Base-by-base conservation (phyloP, 2,888 invertebrate genomes). In the Tyria jacobaeae region DNA sequence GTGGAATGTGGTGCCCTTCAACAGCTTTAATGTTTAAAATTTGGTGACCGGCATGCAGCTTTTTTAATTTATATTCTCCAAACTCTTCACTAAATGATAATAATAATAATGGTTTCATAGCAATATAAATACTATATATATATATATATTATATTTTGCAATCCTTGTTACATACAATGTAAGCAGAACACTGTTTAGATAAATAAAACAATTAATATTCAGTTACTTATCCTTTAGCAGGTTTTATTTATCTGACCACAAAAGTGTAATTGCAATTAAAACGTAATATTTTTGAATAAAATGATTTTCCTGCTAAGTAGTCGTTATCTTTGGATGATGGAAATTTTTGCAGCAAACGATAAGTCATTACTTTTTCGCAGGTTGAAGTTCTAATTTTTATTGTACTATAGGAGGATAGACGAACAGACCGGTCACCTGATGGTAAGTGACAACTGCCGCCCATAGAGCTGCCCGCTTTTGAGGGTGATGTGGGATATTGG, bases 241-340 rank as follows among this genome's bases (percentile, higher is more conserved):
- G 82, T 41, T 39, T 39, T 41, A 51, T 51, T 39, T 14, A 15
- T 17, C 39, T 51, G 51, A 59, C 64, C 59, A 62, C 58, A 61
- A 44, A 57, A 50, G n/a, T 56, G 56, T 27, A 24, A 56, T 56
- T 31, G 7, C 4, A 31, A 17, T 55, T 9, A 44, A 21, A 31
- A 21, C 47, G 39, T 17, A 25, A 17, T 54, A 17, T 54, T 54
- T 27, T 41, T 54, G 25, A n/a, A 27, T 39, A 27, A 12, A 41
- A 39, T 27, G 37, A 41, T 27, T 54, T 54, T 39, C 37, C 39
- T 54, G 25, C 17, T 39, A 27, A 12, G 27, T 41, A 35, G 51
- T 14, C 35, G 35, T 51, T 51, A 35, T 51, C 15, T 34, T 9
- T 35, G 7, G 3, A 4, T n/a, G 15, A 7, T 51, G 3, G 15